Evolutionary conservation across 2,888 invertebrate species (phyloP), one percentile per base, ranked within the genome.

Genomic region (Herminia tarsipennalis): DNA sequence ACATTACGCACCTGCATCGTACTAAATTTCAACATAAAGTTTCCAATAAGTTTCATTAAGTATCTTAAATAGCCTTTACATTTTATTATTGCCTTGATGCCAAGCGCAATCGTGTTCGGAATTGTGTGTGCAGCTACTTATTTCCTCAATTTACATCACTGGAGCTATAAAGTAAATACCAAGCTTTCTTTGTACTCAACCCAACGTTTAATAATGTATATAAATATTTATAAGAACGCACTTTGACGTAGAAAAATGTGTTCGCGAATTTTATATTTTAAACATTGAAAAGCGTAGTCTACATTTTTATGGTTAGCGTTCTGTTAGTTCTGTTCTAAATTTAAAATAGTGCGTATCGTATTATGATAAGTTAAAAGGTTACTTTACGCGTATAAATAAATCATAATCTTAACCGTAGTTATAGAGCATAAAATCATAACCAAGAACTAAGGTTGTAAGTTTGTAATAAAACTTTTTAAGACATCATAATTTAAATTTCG

Each of bases 111-210:
- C 44, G 51, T 55, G 46, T 44, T 44, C 4, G 5, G 55, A 49
- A 63, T 57, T 27, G 34, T 44, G 13, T 36, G 16, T 33, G 32
- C 12, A 9, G 22, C 35, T 51, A 41, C 42, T 54, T 47, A 46
- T 50, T 50, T 42, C 36, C 41, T 43, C 33, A 25, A 58, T 57
- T 48, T 39, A 56, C 13, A 42, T 54, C 27, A 45, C 46, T 22
- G 22, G 29, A 20, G 37, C 39, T 45, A 59, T 67, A 64, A 64
- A 67, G 22, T 49, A 14, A 44, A 48, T 56, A 36, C 21, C 8
- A 29, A 51, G 50, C 55, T 67, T 67, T 64, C 42, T 52, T 59
- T 63, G 50, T 59, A 48, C 16, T 34, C 16, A 16, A n/a, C 13
- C 21, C 1, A 24, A 3, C 25, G 0, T 28, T 27, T 9, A 25